phyloP scores from a whole-genome alignment of 2,888 invertebrate species.

The Brachycybe producta region DNA sequence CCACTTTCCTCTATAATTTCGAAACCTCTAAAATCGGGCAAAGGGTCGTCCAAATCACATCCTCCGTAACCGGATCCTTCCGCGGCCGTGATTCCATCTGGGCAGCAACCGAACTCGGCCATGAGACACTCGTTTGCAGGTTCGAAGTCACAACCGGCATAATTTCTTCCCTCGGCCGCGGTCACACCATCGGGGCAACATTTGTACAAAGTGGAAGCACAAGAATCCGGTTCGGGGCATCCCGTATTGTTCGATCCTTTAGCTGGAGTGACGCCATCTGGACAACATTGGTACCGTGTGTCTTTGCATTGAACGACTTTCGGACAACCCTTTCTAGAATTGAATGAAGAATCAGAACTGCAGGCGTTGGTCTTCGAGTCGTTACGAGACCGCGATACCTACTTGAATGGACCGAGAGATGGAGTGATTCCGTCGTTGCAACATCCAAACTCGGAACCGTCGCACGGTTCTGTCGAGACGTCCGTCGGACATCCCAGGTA shows the following conservation, averaged over 20 bases:
- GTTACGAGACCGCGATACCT: conserved; percentile 24
- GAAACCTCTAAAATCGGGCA: conserved; percentile 8
- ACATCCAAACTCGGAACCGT: conserved; percentile 70
- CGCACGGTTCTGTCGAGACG: conserved; percentile 41
- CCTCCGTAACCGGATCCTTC: conserved; percentile 35
- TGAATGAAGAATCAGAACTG: neutral
- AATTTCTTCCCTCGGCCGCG: conserved; percentile 65
- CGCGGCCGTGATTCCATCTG: conserved; percentile 37
- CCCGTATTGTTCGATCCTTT: conserved; percentile 61
- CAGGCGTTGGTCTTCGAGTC: neutral
- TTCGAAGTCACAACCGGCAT: conserved; percentile 56
- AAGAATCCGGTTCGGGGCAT: conserved; percentile 62
- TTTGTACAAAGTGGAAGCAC: conserved; percentile 39
- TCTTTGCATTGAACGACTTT: conserved; percentile 71
- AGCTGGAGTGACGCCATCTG: conserved; percentile 65
- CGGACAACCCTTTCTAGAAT: conserved; percentile 47
- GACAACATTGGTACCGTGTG: conserved; percentile 70
- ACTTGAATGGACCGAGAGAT: conserved; percentile 40
- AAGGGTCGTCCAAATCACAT: conserved; percentile 21
- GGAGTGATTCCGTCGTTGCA: conserved; percentile 64
- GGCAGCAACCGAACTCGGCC: conserved; percentile 48
- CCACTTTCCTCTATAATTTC: neutral
- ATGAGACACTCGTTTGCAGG: conserved; percentile 18
- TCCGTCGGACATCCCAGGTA: conserved; percentile 59
- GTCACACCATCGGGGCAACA: conserved; percentile 74